Conservation (phyloP, 2,113 vertebrate species). For the Nannobrachium achirus region DNA sequence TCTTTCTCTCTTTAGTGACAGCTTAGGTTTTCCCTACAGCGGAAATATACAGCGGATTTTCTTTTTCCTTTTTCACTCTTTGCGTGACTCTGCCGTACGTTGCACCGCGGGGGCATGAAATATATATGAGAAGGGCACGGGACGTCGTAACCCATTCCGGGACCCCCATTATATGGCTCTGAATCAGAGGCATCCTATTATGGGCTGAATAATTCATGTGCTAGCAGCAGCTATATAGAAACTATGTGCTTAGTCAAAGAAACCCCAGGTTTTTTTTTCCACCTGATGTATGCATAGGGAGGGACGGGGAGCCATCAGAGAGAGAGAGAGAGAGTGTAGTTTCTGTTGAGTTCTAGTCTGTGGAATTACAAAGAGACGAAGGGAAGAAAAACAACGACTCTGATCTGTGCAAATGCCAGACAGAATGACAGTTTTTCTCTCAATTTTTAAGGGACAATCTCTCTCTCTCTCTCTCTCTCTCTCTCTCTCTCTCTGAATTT, state of each 20-base stretch:
- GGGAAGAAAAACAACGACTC: constrained; percentile 43
- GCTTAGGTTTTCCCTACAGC: constrained; percentile 18
- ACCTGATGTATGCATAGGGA: constrained; percentile 45
- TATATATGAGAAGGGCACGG: constrained; percentile 64
- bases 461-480: not conserved
- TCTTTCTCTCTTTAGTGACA: not conserved
- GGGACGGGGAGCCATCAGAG: constrained; percentile 32
- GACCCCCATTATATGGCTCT: constrained; percentile 69
- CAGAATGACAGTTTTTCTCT: not conserved
- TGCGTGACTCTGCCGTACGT: constrained; percentile 51
- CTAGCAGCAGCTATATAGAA: too few relatives aligned
- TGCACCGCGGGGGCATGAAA: constrained; percentile 59
- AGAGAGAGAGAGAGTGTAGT: constrained; percentile 16
- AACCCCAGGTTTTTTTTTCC: constrained; percentile 24
- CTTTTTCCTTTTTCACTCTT: constrained; percentile 17
- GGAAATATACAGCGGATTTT: too few relatives aligned
- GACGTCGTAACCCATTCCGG: constrained; percentile 56
- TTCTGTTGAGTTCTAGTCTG: constrained; percentile 21
- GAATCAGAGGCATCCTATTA: constrained; percentile 66
- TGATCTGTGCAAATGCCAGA: constrained; percentile 38
- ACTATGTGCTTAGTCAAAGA: constrained; percentile 72
- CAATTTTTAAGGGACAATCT: too few relatives aligned
- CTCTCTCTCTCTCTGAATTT: not conserved
- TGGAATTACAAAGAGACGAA: too few relatives aligned
- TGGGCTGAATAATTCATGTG: constrained; percentile 72